A percentile compares a stretch with the other conserved stretches of the same genome.
phyloP scores from a whole-genome alignment of 2,888 invertebrate species.

The Oithona nana region DNA sequence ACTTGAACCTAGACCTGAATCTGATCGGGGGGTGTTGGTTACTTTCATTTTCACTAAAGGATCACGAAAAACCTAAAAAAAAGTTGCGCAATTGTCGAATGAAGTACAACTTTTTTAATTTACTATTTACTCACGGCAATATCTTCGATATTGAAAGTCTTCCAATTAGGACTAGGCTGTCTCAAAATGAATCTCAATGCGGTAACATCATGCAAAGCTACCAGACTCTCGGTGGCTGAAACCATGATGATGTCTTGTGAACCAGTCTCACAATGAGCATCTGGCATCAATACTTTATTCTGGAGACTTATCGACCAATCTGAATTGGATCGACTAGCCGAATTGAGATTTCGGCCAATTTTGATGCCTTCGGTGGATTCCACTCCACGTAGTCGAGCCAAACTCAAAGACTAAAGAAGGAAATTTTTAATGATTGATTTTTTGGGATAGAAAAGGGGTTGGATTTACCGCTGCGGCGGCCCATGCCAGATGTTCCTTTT shows the following conservation, averaged over 20 bases:
- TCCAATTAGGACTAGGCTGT: slow-evolving; percentile 15
- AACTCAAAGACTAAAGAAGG: background rate
- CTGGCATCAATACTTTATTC: slow-evolving; percentile 5
- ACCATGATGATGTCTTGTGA: slow-evolving; percentile 6
- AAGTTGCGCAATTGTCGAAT: background rate
- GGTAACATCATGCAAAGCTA: slow-evolving; percentile 7
- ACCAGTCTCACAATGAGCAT: slow-evolving; percentile 10
- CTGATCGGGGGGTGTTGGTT: background rate
- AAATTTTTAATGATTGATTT: no score
- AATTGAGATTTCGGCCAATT: background rate
- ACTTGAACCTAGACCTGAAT: background rate
- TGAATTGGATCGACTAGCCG: background rate
- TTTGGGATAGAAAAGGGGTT: no score
- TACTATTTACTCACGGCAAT: background rate
- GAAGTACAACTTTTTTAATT: background rate
- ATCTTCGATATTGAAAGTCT: slow-evolving; percentile 10
- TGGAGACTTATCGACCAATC: slow-evolving; percentile 9
- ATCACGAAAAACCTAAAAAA: background rate
- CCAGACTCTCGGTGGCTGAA: slow-evolving; percentile 1
- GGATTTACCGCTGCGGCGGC: slow-evolving; percentile 11
- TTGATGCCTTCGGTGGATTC: slow-evolving; percentile 3
- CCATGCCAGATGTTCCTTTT: slow-evolving; percentile 16
- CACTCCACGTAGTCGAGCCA: background rate
- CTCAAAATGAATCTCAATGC: slow-evolving; percentile 12
- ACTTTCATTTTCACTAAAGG: background rate